Evolutionary conservation across 2,113 vertebrate species (phyloP).

Genomic region (Larimichthys polyactis): DNA sequence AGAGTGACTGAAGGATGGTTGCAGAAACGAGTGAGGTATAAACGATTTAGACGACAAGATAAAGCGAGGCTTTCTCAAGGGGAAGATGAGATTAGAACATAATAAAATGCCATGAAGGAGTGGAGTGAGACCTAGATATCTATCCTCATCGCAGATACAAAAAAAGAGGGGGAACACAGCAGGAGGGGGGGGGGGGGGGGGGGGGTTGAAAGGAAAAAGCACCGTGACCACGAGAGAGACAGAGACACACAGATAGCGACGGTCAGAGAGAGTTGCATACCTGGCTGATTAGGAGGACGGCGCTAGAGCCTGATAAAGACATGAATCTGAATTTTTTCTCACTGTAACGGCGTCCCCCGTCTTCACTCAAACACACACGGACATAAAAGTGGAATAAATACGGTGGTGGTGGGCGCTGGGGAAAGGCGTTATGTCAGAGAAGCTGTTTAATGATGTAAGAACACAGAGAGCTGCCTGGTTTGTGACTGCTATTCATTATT

Average conservation of each 20-base stretch:
- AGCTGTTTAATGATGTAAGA: constrained; percentile 60
- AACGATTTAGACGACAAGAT: constrained; percentile 54
- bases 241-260: constrained; percentile 43
- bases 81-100: constrained; percentile 71
- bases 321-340: constrained; percentile 51
- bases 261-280: constrained; percentile 55
- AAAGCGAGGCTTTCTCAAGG: constrained; percentile 48
- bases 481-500: constrained; percentile 30
- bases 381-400: constrained; percentile 61
- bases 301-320: constrained; percentile 66
- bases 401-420: constrained; percentile 52
- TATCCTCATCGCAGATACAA: constrained; percentile 41
- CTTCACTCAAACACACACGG: constrained; percentile 55
- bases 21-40: constrained; percentile 36
- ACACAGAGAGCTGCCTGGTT: constrained; percentile 32
- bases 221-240: constrained; percentile 35
- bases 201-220: background rate
- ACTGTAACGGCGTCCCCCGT: constrained; percentile 38
- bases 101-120: constrained; percentile 64
- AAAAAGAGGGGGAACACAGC: constrained; percentile 32
- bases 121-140: constrained; percentile 59
- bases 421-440: constrained; percentile 54
- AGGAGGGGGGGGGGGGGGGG: background rate
- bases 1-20: constrained; percentile 50
- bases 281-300: constrained; percentile 69